Conservation (phyloP, 2,888 invertebrate species). For the Coleophora flavipennella region DNA sequence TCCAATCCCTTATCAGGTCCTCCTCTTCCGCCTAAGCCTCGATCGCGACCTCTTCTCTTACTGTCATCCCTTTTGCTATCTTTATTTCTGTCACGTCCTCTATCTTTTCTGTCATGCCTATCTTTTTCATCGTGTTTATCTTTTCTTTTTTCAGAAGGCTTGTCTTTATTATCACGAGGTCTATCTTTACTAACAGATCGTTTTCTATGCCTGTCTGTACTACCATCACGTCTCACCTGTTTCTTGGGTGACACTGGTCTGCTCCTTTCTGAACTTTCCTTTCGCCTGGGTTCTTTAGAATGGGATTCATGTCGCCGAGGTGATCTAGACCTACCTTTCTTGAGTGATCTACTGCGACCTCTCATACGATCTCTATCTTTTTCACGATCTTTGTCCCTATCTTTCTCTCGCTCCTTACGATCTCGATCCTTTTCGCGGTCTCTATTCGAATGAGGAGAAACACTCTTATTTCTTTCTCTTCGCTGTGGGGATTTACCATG, state of each 20-base stretch:
- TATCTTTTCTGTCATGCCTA: conserved; percentile 77
- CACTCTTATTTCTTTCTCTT: conserved; percentile 56
- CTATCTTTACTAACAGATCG: conserved; percentile 57
- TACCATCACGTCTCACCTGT: conserved; percentile 49
- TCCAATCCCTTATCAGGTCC: conserved; percentile 70
- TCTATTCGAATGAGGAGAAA: conserved; percentile 52
- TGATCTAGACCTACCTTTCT: conserved; percentile 59
- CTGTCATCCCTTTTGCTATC: conserved; percentile 68
- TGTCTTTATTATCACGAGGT: conserved; percentile 65
- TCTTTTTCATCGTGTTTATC: conserved; percentile 72
- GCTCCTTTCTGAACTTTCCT: conserved; percentile 63
- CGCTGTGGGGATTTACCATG: conserved; percentile 61
- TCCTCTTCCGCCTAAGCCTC: conserved; percentile 58
- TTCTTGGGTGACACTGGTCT: conserved; percentile 66
- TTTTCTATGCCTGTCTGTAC: conserved; percentile 55
- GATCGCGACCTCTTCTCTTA: conserved; percentile 63
- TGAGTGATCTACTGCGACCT: conserved; percentile 61
- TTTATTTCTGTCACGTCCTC: conserved; percentile 76
- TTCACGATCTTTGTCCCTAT: conserved; percentile 62
- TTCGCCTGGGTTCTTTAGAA: conserved; percentile 58
- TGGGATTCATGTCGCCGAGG: conserved; percentile 45
- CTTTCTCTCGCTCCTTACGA: conserved; percentile 54
- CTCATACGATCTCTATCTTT: conserved; percentile 67
- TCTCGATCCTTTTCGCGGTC: conserved; percentile 67
- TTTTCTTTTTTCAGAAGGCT: conserved; percentile 62